Conservation (phyloP, 37 sponge, comb jelly and placozoan species). For the Aplysina aerophoba region DNA sequence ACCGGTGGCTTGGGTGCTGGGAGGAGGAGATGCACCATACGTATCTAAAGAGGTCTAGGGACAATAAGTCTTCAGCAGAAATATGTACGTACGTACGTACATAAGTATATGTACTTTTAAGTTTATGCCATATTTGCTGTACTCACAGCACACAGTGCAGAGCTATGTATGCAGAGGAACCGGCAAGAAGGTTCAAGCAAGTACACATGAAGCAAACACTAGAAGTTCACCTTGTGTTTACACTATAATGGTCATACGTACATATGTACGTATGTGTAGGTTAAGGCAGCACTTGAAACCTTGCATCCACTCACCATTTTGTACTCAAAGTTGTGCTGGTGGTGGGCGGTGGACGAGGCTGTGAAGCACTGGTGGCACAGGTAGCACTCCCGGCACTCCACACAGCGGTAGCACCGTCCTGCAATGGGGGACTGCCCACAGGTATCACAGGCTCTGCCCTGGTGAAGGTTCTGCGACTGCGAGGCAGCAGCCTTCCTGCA, state of each 20-base stretch:
- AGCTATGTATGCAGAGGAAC: too few relatives aligned
- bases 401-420: constrained; percentile 81
- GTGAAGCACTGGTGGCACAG: constrained; percentile 80
- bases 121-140: too few relatives aligned
- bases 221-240: too few relatives aligned
- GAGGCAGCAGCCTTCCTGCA: not conserved
- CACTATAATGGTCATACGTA: not conserved
- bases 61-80: too few relatives aligned
- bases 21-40: too few relatives aligned
- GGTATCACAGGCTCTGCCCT: constrained; percentile 58
- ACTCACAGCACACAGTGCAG: too few relatives aligned
- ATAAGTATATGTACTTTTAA: too few relatives aligned
- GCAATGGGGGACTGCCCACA: constrained; percentile 70
- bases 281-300: not conserved
- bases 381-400: constrained; percentile 49
- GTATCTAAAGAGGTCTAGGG: too few relatives aligned
- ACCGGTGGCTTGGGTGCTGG: constrained; percentile 41
- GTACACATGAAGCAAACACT: too few relatives aligned
- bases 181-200: too few relatives aligned
- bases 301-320: constrained; percentile 27
- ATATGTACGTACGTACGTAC: too few relatives aligned
- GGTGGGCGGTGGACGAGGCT: constrained; percentile 38
- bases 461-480: constrained; percentile 40
- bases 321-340: constrained; percentile 57
- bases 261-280: not conserved